Conservation (phyloP, 2,797 vertebrate genomes). For the Gephyroberyx darwinii region DNA sequence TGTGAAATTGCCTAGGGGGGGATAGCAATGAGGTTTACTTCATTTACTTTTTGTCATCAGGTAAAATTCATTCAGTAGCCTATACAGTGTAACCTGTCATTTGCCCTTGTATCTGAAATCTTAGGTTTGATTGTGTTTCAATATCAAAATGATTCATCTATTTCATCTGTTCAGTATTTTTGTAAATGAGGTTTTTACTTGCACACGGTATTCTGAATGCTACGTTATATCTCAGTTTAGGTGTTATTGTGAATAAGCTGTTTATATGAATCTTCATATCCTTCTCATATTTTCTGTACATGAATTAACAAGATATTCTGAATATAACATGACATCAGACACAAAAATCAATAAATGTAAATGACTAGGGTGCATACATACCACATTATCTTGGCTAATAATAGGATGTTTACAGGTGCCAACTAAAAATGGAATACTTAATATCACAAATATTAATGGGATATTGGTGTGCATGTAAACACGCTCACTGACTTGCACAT, state of each 20-base stretch:
- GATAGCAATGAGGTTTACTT: neutral
- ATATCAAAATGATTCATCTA: neutral
- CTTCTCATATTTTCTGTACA: neutral
- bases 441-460: slow-evolving; percentile 1
- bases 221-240: neutral
- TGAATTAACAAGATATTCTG: slow-evolving; percentile 19
- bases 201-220: neutral
- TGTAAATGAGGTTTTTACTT: slow-evolving; percentile 6
- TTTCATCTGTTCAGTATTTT: neutral
- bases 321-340: neutral
- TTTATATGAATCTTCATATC: neutral
- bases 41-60: neutral
- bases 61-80: neutral
- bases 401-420: neutral
- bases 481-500: neutral
- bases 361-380: neutral
- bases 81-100: neutral
- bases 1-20: too few relatives aligned
- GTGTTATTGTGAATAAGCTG: neutral
- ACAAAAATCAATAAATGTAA: neutral
- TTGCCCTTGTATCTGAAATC: neutral
- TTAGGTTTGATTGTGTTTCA: neutral
- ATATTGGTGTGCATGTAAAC: slow-evolving; percentile 11
- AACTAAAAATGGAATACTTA: slow-evolving; percentile 12
- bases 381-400: slow-evolving; percentile 1